Conservation (phyloP, 2,888 invertebrate genomes). For the Meteorus cinctellus region DNA sequence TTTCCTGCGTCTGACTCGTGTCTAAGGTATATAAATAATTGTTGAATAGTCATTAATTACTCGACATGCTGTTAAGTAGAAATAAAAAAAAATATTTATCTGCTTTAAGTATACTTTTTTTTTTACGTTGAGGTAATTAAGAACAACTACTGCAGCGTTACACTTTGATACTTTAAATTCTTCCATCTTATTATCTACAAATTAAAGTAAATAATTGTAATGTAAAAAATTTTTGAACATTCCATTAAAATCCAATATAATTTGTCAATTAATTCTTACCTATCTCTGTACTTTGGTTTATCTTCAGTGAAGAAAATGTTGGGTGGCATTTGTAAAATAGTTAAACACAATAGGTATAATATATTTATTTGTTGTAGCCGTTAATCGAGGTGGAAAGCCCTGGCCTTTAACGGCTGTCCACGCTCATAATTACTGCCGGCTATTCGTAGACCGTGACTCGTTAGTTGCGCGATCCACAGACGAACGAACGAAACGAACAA, state of each 20-base stretch:
- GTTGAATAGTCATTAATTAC: conserved; percentile 9
- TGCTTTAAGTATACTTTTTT: not conserved
- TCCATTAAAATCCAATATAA: not conserved
- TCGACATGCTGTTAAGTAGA: not conserved
- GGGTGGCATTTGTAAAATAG: not conserved
- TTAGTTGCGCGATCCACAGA: conserved; percentile 57
- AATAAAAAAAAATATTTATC: not conserved
- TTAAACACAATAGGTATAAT: not conserved
- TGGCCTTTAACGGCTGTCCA: conserved; percentile 62
- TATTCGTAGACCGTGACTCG: conserved; percentile 65
- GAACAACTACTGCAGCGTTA: conserved; percentile 54
- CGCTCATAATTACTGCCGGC: conserved; percentile 61
- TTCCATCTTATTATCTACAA: conserved; percentile 33
- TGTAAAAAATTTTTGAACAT: not conserved
- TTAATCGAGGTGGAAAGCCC: conserved; percentile 59
- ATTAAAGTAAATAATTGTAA: not conserved
- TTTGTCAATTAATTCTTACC: no score
- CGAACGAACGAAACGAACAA: conserved; percentile 2
- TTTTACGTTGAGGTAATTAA: conserved; percentile 36
- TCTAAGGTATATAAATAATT: conserved; percentile 16
- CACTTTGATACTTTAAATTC: conserved; percentile 54
- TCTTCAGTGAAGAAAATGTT: not conserved
- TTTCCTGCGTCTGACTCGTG: conserved; percentile 14
- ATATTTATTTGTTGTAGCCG: conserved; percentile 34
- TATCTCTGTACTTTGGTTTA: no score